phyloP scores from a whole-genome alignment of 2,888 invertebrate species.

The Amitus sp. region DNA sequence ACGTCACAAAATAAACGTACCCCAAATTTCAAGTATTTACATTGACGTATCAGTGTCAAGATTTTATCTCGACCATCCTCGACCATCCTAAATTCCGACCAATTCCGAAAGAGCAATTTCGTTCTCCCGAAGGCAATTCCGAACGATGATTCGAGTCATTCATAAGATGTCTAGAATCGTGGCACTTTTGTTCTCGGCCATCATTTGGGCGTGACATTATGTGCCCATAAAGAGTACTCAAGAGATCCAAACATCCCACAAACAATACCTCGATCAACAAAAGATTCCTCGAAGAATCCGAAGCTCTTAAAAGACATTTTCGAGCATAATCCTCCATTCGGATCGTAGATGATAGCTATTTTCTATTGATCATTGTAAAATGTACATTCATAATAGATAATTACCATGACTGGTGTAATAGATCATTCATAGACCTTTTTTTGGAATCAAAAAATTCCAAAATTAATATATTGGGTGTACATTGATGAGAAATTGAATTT shows the following conservation, averaged over 20 bases:
- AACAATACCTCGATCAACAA: conserved; percentile 40
- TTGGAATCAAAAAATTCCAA: too few relatives aligned
- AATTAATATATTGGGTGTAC: too few relatives aligned
- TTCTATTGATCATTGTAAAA: too few relatives aligned
- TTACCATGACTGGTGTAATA: too few relatives aligned
- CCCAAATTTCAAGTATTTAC: conserved; percentile 13
- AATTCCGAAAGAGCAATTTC: conserved; percentile 46
- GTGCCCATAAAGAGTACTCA: conserved; percentile 8
- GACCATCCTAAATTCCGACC: conserved; percentile 51
- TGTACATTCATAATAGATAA: too few relatives aligned
- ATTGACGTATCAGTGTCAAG: conserved; percentile 52
- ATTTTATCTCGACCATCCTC: conserved; percentile 37
- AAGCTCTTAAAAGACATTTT: conserved; percentile 6
- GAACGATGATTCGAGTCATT: conserved; percentile 51
- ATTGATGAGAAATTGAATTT: too few relatives aligned
- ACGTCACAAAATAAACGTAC: neutral
- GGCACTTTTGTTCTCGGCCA: conserved; percentile 15
- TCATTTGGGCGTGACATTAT: conserved; percentile 2
- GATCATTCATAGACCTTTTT: too few relatives aligned
- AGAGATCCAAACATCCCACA: conserved; percentile 36
- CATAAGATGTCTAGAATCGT: conserved; percentile 19
- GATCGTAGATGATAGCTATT: too few relatives aligned
- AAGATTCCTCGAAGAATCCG: neutral
- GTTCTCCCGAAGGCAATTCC: conserved; percentile 52
- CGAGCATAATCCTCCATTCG: conserved; percentile 13